Evolutionary conservation across 2,888 invertebrate species (phyloP), one percentile per base, ranked within the genome.

Genomic region (Notocelia uddmanniana): DNA sequence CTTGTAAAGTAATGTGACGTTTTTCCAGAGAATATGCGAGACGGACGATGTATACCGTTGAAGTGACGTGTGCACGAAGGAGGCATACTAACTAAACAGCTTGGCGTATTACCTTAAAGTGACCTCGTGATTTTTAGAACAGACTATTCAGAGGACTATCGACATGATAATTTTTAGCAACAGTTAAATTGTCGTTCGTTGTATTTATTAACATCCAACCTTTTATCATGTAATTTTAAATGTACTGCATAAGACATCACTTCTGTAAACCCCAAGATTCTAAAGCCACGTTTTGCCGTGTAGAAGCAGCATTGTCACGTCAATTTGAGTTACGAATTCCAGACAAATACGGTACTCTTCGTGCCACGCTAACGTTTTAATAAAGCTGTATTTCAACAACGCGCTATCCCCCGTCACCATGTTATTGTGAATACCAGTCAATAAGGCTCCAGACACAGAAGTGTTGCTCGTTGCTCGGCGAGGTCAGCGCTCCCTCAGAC

Each of bases 401-500:
- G 26, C 54, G 48, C n/a, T 55, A 31, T 11, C 50, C 52, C 63
- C 18, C 13, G 52, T 45, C n/a, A 50, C 62, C n/a, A 41, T 48
- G 68, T 60, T 67, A 67, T 60, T 60, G 70, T 50, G 31, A 59
- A 66, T 59, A 21, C 54, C 64, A 59, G 59, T 60, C 72, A 72
- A 64, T 67, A 72, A 71, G 54, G 31, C 69, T 68, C 62, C 57
- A 68, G 72, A 72, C 68, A 68, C 68, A 68, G 60, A 66, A 72
- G 63, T 75, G 62, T 67, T 54, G 60, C 69, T 52, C 34, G 26
- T 26, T 31, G 31, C 31, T 31, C 31, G 48, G 52, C 70, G 83
- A 80, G 90, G 87, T 89, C 89, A 88, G 77, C 87, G 88, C 79
- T 85, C 88, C 81, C 76, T 66, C 82, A 87, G 89, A 88, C 88